Evolutionary conservation across 1,140 invertebrate genomes (phyloP).

Genomic region (Psix sp.): DNA sequence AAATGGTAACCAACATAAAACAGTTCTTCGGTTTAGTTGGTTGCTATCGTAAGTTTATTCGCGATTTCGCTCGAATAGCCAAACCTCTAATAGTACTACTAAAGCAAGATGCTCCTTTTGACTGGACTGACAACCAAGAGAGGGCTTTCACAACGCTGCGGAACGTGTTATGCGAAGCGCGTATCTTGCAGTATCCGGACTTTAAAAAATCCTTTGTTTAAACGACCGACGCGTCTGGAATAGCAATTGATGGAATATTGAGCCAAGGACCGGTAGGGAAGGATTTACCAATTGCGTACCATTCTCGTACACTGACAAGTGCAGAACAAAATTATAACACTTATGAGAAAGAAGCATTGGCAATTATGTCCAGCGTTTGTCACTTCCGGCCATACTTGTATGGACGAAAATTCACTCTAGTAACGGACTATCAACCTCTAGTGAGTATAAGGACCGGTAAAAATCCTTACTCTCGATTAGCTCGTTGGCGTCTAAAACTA

Average conservation of each 20-base stretch:
- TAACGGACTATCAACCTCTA: slow-evolving; percentile 10
- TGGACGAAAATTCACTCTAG: slow-evolving; percentile 2
- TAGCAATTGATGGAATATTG: neutral
- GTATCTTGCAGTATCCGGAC: slow-evolving; percentile 19
- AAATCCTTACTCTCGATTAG: slow-evolving; percentile 2
- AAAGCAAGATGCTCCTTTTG: slow-evolving; percentile 3
- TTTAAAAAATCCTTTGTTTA: slow-evolving; percentile 10
- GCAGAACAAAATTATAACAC: slow-evolving; percentile 14
- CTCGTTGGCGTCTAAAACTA: too few species aligned
- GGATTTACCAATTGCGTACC: slow-evolving; percentile 5
- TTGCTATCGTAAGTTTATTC: slow-evolving; percentile 5
- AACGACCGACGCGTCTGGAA: slow-evolving; percentile 7
- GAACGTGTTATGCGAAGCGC: neutral
- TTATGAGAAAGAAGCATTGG: slow-evolving; percentile 6
- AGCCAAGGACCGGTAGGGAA: neutral
- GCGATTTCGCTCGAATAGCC: slow-evolving; percentile 4
- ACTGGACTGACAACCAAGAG: neutral
- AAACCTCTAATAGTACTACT: slow-evolving; percentile 1
- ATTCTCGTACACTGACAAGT: neutral
- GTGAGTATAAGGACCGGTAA: slow-evolving; percentile 1
- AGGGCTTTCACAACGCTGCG: neutral
- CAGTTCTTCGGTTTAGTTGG: slow-evolving; percentile 5
- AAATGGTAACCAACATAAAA: neutral
- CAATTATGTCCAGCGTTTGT: neutral
- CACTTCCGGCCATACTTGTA: slow-evolving; percentile 17